Evolutionary conservation across 2,797 vertebrate genomes (phyloP), one percentile per base, ranked within the genome.

Genomic region (Staurois parvus): DNA sequence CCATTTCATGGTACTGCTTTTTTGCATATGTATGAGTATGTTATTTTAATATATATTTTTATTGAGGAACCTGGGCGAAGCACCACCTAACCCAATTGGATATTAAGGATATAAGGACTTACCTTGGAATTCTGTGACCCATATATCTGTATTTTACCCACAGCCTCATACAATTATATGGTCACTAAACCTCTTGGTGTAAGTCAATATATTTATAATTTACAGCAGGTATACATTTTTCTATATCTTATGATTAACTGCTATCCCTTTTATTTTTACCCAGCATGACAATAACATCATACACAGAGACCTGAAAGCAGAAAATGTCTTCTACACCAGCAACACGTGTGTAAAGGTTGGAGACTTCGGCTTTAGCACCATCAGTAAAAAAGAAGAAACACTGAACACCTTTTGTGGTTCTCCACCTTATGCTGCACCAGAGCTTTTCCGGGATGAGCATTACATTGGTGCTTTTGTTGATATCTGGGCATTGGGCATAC

Each of bases 321-420:
- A 99, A 91, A 99, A 99, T 0, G 95, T 99, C 3, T 98, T 99
- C 91, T 99, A 99, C 64, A 92, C 97, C 85, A 97, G 95, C 86
- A 96, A 93, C 88, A 96, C 96, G 5, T 99, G 97, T 19, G 96
- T 99, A 86, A 99, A 99, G 89, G 98, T 99, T 85, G 98, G 98
- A 0, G 98, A 99, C 90, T 99, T 99, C 74, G 98, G 98, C 89
- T 99, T 99, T 90, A 99, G 98, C 93, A 99, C 98, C 0, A 87
- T 97, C 73, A 98, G 97, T 89, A 94, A 89, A 34, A 96, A 94
- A 17, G 96, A 97, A 1, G 96, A 99, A 93, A 97, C 94, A 4
- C 93, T 99, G 78, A 98, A 96, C 92, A 99, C 98, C 0, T 98
- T 99, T 91, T 99, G 98, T 0, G 98, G 98, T 77, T 99, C 98